Evolutionary conservation across 2,113 vertebrate genomes (phyloP).

Genomic region (Chloroceryle aenea): DNA sequence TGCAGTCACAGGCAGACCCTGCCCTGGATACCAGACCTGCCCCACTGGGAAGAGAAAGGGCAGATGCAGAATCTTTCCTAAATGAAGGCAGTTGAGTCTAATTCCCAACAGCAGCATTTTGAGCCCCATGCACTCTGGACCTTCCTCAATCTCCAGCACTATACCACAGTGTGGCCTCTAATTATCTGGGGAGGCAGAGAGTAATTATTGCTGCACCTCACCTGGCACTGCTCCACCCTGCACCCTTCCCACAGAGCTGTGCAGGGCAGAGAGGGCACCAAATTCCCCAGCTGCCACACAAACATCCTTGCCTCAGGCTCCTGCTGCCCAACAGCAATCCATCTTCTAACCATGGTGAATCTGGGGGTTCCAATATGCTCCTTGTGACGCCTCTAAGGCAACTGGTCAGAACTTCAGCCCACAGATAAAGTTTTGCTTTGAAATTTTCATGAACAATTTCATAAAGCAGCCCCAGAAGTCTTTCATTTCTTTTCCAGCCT

Average conservation of each 20-base stretch:
- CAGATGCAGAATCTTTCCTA: background rate
- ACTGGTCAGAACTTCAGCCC: background rate
- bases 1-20: background rate
- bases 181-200: background rate
- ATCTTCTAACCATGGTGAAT: background rate
- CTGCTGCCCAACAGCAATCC: background rate
- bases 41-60: too few relatives aligned
- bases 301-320: background rate
- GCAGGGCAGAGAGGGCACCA: background rate
- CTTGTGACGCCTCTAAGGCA: background rate
- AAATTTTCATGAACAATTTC: background rate
- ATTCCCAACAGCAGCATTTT: background rate
- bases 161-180: background rate
- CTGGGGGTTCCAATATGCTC: background rate
- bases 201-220: background rate
- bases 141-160: background rate
- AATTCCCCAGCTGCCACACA: rapidly evolving
- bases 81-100: background rate
- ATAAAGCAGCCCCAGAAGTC: background rate
- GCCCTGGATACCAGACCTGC: background rate
- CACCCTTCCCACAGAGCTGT: background rate
- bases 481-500: background rate
- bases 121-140: background rate
- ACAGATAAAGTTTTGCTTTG: background rate
- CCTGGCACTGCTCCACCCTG: background rate